Conservation (phyloP, 2,888 invertebrate genomes). For the Amblyjoppa proteus region DNA sequence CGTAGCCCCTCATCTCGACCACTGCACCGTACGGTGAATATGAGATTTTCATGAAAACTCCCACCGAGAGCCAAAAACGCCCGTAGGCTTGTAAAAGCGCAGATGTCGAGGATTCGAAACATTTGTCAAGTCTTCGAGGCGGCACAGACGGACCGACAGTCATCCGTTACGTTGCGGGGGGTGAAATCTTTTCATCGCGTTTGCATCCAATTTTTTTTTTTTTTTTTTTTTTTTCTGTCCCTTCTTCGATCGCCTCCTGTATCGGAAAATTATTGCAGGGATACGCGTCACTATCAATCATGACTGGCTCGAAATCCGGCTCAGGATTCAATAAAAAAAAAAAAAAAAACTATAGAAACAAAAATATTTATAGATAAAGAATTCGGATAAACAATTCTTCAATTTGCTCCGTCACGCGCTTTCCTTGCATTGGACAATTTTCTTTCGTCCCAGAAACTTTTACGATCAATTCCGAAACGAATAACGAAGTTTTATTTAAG, state of each 20-base stretch:
- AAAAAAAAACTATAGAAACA: background rate
- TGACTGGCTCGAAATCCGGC: background rate
- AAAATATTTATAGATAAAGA: background rate
- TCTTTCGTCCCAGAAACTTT: too few species aligned
- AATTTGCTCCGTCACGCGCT: too few species aligned
- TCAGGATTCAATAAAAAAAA: background rate
- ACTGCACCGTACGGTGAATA: conserved; percentile 46
- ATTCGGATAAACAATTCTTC: too few species aligned
- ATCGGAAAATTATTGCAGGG: conserved; percentile 26
- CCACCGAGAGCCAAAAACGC: conserved; percentile 11
- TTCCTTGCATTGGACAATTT: too few species aligned
- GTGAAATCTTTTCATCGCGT: conserved; percentile 31
- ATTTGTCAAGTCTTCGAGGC: conserved; percentile 58
- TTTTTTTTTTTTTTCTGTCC: background rate
- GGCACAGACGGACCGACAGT: conserved; percentile 15
- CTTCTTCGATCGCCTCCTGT: background rate
- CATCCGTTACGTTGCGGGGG: conserved; percentile 28
- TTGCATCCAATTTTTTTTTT: conserved; percentile 37
- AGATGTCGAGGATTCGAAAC: conserved; percentile 60
- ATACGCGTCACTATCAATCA: conserved; percentile 23
- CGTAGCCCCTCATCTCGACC: conserved; percentile 1
- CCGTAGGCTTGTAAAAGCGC: conserved; percentile 43
- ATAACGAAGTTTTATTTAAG: too few species aligned
- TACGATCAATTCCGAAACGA: too few species aligned
- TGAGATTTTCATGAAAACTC: conserved; percentile 60